phyloP scores from a whole-genome alignment of 2,888 invertebrate genomes.

The Cryptosula pallasiana region DNA sequence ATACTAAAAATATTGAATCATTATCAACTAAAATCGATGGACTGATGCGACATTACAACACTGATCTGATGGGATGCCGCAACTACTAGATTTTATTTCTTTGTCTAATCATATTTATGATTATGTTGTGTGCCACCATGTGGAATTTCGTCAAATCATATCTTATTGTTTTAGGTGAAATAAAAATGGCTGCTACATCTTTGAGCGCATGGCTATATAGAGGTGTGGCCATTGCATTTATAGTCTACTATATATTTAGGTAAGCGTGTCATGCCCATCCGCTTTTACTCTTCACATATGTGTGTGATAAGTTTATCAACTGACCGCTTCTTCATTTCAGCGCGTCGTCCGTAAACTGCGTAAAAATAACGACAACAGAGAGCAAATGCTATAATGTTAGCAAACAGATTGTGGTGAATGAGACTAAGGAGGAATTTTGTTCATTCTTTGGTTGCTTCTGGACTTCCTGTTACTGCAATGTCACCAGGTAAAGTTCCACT shows the following conservation, averaged over 20 bases:
- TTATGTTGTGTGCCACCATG: no score
- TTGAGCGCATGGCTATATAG: neutral
- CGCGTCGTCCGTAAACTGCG: neutral
- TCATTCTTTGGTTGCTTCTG: neutral
- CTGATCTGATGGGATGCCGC: no score
- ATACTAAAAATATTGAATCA: no score
- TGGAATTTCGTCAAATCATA: no score
- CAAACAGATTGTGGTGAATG: neutral
- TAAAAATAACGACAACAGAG: neutral
- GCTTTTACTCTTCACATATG: neutral
- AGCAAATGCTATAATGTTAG: neutral
- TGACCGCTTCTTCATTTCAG: neutral
- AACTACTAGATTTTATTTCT: no score
- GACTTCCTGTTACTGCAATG: neutral
- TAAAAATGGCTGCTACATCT: no score
- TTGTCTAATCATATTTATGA: no score
- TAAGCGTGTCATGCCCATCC: neutral
- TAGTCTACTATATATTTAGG: neutral
- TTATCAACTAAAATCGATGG: no score
- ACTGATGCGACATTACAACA: no score
- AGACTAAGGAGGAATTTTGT: constrained; percentile 21
- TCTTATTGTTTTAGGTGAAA: no score
- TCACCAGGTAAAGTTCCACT: neutral
- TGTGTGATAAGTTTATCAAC: neutral
- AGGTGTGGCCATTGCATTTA: neutral